Conservation (phyloP, 2,888 invertebrate genomes). For the Callyntrura sp. region DNA sequence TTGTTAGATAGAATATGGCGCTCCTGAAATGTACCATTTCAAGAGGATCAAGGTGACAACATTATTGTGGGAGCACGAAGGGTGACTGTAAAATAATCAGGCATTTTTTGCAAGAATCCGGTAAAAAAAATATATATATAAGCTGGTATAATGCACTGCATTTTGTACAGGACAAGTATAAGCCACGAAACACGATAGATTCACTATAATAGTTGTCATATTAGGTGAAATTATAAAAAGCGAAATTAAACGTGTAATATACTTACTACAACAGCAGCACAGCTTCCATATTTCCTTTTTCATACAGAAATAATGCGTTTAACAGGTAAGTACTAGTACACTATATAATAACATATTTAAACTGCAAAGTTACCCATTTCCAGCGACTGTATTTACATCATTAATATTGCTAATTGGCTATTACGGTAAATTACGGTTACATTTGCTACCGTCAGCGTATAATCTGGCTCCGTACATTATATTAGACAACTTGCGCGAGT, state of each 20-base stretch:
- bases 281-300: constrained; percentile 57
- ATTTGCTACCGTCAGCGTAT: neutral
- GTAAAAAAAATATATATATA: too few species aligned
- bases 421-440: constrained; percentile 47
- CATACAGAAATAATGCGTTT: neutral
- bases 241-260: constrained; percentile 45
- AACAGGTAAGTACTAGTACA: neutral
- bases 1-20: too few species aligned
- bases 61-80: too few species aligned
- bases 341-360: neutral
- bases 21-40: too few species aligned
- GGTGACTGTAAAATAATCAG: too few species aligned
- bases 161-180: too few species aligned
- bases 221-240: constrained; percentile 25
- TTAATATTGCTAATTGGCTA: constrained; percentile 30
- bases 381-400: constrained; percentile 57
- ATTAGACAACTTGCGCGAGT: constrained; percentile 35
- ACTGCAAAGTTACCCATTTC: constrained; percentile 10
- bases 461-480: constrained; percentile 24
- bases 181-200: too few species aligned
- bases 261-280: constrained; percentile 62
- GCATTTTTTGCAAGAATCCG: too few species aligned
- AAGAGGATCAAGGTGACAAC: too few species aligned
- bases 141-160: too few species aligned
- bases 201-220: too few species aligned